Base-by-base conservation (phyloP, 30 jellyfish, hydroid and myxozoan genomes). In the Aurelia aurita region DNA sequence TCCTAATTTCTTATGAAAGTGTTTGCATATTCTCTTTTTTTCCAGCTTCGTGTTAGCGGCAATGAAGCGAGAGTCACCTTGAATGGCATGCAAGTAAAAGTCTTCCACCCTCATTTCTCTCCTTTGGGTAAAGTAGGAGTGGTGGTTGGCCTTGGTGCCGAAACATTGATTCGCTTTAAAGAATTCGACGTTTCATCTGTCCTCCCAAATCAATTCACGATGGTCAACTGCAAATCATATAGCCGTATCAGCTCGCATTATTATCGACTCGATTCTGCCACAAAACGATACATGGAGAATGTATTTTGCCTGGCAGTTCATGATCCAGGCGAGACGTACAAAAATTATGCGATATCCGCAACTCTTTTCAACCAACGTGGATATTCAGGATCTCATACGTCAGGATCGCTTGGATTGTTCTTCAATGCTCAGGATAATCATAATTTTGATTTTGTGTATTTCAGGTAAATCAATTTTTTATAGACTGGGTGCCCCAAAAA, bases 321-420 rank as follows among this genome's bases (percentile, higher is more conserved):
- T 66, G 77, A 82, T 31, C 58, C 53, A 31, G 61, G 21, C 25
- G 22, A 82, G 23, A 58, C 57, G 1, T 21, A 57, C 14, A 85
- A 58, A 14, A 85, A 90, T 58, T 90, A 90, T 67, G 90, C 75
- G 22, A 72, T 90, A 6, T 63, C 92, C 21, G 97, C 70, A 7
- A 57, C 46, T 3, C 64, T 90, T 60, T 77, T 82, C 45, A 82
- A 74, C 68, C 97, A 84, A 69, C 79, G 95, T 21, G 88, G 87
- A 16, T 28, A 59, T 4, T 29, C 58, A 22, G 91, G 97, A 15
- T 35, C 67, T 32, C 87, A 76, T 19, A 62, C 68, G 55, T 59
- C 91, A 51, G 97, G 97, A 15, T 23, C 76, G 2, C 85, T 90
- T 69, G 97, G 97, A 22, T 61, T 90, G 47, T 43, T 84, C 67